A percentile compares a stretch with the other conserved stretches of the same genome.
Conservation (phyloP, 2,888 invertebrate genomes). For the Drosophila anomalipes region DNA sequence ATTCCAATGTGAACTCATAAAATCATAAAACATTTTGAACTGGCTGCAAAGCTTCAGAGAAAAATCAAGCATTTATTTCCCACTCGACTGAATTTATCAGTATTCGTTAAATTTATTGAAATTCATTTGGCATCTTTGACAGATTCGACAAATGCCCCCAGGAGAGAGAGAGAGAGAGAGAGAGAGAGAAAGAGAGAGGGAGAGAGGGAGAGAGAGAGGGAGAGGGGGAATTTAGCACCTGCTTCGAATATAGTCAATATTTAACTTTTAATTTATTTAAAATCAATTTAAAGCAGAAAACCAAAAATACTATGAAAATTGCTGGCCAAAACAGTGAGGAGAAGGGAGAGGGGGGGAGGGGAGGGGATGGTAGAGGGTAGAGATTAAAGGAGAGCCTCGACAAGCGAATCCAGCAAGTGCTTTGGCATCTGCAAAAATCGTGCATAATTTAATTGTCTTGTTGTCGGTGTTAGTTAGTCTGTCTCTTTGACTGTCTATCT, state of each 20-base stretch:
- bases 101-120: constrained; percentile 15
- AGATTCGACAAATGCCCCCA: constrained; percentile 33
- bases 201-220: background rate
- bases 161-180: background rate
- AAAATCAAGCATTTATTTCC: constrained; percentile 16
- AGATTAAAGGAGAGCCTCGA: background rate
- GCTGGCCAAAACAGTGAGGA: background rate
- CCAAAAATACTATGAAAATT: constrained; percentile 19
- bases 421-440: constrained; percentile 48
- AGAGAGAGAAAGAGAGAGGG: background rate
- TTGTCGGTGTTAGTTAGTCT: constrained; percentile 57
- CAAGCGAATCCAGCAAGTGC: constrained; percentile 32
- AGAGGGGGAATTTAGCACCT: constrained; percentile 30
- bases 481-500: constrained; percentile 15
- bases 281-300: constrained; percentile 57
- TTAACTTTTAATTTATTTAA: constrained; percentile 75
- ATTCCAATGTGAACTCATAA: background rate
- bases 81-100: constrained; percentile 9
- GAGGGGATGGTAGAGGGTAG: background rate
- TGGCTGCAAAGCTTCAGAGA: background rate
- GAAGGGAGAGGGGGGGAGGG: accelerated
- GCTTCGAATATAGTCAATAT: constrained; percentile 60
- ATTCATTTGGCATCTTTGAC: constrained; percentile 46
- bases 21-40: background rate
- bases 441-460: constrained; percentile 76